Evolutionary conservation across 2,113 vertebrate species (phyloP), one percentile per base, ranked within the genome.

Genomic region (Psophia crepitans): DNA sequence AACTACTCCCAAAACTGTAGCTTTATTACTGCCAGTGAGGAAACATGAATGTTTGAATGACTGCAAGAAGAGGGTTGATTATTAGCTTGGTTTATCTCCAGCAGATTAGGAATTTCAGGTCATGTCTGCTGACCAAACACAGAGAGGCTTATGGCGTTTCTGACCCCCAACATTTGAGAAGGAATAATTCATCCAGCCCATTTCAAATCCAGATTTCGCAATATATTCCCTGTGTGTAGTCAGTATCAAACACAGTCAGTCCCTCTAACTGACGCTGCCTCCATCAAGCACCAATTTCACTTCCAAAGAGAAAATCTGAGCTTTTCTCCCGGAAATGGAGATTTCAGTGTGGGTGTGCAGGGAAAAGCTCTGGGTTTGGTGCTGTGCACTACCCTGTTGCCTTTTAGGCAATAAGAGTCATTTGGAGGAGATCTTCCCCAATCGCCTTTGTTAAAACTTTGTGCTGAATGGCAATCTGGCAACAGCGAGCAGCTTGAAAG

Each of bases 41-140:
- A 95, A 94, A 95, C 69, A 74, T 37, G 30, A 78, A 96, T 82
- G 61, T 94, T 93, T 92, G 80, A 97, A 87, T 87, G 91, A 75
- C 84, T 93, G 39, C 61, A 89, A 87, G 91, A 76, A 89, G 48
- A 87, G 44, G n/a, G 84, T 94, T 97, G 96, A 96, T 96, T 73
- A 96, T 97, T 96, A 97, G 61, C 96, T 95, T 94, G 74, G 77
- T 89, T 96, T 96, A 95, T 97, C 96, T 95, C 77, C 89, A 91
- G 44, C 32, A 95, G 91, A 79, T 96, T 91, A 93, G 89, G 70
- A 95, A 95, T 87, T 89, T 44, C 89, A 96, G 84, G 70, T 87
- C 84, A 79, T 61, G 70, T 94, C 96, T 96, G 23, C 81, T 96
- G 78, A 91, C 78, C 57, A 94, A 94, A 97, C 69, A 90, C 28